Evolutionary conservation across 2,888 invertebrate species (phyloP).

Genomic region (Fabriciana adippe): DNA sequence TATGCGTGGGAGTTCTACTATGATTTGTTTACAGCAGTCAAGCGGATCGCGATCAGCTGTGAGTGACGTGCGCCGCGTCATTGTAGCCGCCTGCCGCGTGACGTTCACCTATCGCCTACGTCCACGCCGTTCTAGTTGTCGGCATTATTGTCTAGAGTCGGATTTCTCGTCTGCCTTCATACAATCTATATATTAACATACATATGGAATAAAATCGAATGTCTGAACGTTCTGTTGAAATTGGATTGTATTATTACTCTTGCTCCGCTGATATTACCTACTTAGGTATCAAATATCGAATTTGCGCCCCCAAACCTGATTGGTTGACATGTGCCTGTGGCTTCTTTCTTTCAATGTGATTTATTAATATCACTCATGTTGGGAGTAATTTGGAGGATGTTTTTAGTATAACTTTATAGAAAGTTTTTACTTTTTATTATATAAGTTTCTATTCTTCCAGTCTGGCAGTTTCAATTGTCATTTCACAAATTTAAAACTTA

Average conservation of each 20-base stretch:
- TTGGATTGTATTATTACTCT: background rate
- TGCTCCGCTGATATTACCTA: background rate
- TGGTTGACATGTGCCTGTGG: background rate
- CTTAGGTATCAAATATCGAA: conserved; percentile 5
- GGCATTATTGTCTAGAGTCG: conserved; percentile 25
- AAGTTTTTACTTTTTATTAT: no score
- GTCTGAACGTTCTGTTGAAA: background rate
- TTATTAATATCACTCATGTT: background rate
- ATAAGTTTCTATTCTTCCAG: no score
- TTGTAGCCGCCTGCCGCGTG: conserved; percentile 38
- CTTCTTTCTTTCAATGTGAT: background rate
- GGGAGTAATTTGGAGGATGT: no score
- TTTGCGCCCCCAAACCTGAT: background rate
- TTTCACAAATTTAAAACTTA: background rate
- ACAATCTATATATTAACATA: conserved; percentile 14
- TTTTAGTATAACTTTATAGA: no score
- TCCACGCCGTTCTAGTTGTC: conserved; percentile 21
- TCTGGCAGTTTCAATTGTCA: background rate
- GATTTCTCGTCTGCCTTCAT: conserved; percentile 9
- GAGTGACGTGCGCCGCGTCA: conserved; percentile 61
- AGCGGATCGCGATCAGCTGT: conserved; percentile 72
- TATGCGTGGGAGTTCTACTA: conserved; percentile 73
- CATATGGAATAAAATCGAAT: background rate
- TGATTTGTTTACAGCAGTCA: conserved; percentile 75
- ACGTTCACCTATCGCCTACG: conserved; percentile 31